Conservation (phyloP, 2,113 vertebrate genomes). For the Martes martes region DNA sequence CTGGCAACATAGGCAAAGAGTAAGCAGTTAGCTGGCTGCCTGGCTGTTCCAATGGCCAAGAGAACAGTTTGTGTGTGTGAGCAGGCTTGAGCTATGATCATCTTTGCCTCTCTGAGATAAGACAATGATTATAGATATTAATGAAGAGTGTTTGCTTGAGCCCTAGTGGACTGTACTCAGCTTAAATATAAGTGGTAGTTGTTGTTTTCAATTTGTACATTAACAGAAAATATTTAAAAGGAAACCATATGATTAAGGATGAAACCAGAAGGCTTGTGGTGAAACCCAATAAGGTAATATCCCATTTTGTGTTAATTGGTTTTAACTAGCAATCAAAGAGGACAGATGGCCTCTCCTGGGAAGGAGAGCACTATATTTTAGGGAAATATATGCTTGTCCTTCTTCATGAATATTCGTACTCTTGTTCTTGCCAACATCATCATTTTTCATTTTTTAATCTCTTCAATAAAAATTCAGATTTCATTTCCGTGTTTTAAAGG, state of each 20-base stretch:
- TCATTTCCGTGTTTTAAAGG: conserved; percentile 65
- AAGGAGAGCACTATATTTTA: conserved; percentile 57
- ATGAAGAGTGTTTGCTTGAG: conserved; percentile 38
- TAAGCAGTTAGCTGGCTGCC: conserved; percentile 34
- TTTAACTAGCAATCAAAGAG: conserved; percentile 70
- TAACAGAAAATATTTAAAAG: conserved; percentile 63
- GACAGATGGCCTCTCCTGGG: conserved; percentile 69
- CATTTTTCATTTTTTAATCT: conserved; percentile 60
- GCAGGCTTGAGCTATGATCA: conserved; percentile 51
- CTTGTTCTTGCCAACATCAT: conserved; percentile 61
- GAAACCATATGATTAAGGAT: conserved; percentile 52
- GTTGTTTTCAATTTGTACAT: conserved; percentile 66
- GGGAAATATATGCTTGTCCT: conserved; percentile 68
- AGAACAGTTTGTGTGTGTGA: conserved; percentile 37
- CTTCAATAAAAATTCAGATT: conserved; percentile 46
- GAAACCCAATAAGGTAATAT: conserved; percentile 68
- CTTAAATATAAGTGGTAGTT: conserved; percentile 50
- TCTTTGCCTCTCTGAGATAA: conserved; percentile 41
- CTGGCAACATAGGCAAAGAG: not conserved
- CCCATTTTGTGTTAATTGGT: conserved; percentile 64
- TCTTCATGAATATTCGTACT: conserved; percentile 71
- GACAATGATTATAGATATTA: conserved; percentile 52
- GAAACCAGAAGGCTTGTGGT: conserved; percentile 62
- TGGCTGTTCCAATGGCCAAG: conserved; percentile 35
- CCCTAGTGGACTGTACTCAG: not conserved